Conservation (phyloP, 2,113 vertebrate genomes). For the Thalassoma bifasciatum region DNA sequence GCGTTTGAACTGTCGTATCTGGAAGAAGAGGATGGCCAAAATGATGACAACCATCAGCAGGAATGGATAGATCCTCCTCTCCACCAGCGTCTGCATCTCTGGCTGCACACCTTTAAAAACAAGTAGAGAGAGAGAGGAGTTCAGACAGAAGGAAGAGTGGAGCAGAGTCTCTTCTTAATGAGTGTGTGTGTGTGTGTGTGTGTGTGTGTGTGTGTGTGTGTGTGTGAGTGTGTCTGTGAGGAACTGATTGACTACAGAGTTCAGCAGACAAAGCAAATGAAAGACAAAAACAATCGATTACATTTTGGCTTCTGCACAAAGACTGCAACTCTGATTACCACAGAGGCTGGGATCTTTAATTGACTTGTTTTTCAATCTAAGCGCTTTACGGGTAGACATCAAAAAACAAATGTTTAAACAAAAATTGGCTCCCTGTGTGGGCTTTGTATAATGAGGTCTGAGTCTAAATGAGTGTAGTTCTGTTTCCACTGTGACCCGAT, state of each 20-base stretch:
- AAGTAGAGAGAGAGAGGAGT: not conserved
- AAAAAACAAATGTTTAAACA: slow-evolving; percentile 21
- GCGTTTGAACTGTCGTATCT: slow-evolving; percentile 97
- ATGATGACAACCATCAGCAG: slow-evolving; percentile 93
- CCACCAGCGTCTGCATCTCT: slow-evolving; percentile 76
- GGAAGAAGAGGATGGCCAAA: slow-evolving; percentile 94
- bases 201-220: too few species aligned
- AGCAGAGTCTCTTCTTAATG: not conserved
- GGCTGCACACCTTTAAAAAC: slow-evolving; percentile 57
- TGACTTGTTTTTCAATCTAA: slow-evolving; percentile 30
- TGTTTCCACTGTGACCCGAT: not conserved
- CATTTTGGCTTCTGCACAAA: not conserved
- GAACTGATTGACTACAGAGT: not conserved
- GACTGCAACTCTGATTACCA: slow-evolving; percentile 8
- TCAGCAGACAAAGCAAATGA: not conserved
- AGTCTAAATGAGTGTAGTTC: slow-evolving; percentile 11
- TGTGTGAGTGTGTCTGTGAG: too few species aligned
- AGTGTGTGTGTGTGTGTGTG: not conserved
- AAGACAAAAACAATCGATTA: slow-evolving; percentile 13
- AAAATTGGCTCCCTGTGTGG: slow-evolving; percentile 8
- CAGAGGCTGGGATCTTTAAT: not conserved
- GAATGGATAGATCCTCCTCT: slow-evolving; percentile 96
- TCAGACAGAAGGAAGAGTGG: slow-evolving; percentile 3
- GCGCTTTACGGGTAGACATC: slow-evolving; percentile 21
- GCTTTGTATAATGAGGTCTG: slow-evolving; percentile 34